A percentile compares a stretch with the other conserved stretches of the same genome.
Evolutionary conservation across 2,113 vertebrate genomes (phyloP).

Genomic region (Mus pahari): DNA sequence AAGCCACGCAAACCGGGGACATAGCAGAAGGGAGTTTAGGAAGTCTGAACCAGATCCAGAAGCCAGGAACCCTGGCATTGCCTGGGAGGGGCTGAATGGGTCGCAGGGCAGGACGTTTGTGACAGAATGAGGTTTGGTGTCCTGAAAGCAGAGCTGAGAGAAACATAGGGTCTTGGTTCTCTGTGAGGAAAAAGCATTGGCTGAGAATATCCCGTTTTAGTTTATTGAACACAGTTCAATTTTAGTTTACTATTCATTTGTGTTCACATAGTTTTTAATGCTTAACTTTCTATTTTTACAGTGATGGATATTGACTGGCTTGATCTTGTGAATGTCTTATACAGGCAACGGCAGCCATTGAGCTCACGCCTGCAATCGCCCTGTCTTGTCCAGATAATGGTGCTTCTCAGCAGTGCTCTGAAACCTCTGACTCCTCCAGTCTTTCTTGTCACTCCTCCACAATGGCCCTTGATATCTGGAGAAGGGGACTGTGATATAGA

Average conservation of each 20-base stretch:
- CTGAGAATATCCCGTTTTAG: background rate
- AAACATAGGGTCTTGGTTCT: background rate
- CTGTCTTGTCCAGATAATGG: background rate
- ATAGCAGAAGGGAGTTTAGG: background rate
- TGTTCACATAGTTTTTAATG: background rate
- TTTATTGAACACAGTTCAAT: background rate
- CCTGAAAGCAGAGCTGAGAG: background rate
- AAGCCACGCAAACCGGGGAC: background rate
- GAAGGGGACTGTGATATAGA: background rate
- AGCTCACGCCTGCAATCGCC: background rate
- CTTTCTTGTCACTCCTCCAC: background rate
- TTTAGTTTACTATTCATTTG: background rate
- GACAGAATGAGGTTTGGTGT: background rate
- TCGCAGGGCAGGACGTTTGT: background rate
- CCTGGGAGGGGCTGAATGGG: background rate
- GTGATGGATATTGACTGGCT: background rate
- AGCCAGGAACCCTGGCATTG: background rate
- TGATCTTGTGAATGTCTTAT: no score
- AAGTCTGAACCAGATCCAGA: background rate
- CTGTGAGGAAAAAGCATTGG: background rate
- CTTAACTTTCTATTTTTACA: background rate
- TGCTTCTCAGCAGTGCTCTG: background rate
- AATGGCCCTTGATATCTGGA: background rate
- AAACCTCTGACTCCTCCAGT: background rate
- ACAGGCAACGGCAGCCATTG: background rate